A percentile compares a stretch with the other conserved stretches of the same genome.
Evolutionary conservation across 1,140 invertebrate genomes (phyloP).

Genomic region (Rhynchophorus ferrugineus): DNA sequence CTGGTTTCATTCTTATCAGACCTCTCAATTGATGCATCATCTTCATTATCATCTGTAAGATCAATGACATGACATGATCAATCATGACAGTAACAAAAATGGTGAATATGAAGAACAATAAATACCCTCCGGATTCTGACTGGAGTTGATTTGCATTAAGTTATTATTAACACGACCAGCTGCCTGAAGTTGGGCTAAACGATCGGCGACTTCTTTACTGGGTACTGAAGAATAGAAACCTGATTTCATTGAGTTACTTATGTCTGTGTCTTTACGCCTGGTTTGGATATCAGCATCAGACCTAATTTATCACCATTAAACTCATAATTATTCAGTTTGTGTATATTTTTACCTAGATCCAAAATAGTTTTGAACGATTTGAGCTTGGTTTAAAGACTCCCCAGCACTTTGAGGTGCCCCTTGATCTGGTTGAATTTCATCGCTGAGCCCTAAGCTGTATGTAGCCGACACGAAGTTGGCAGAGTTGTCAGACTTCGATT

Average conservation of each 20-base stretch:
- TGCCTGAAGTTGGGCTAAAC: conserved; percentile 45
- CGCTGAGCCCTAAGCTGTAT: conserved; percentile 16
- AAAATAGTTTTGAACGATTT: conserved; percentile 32
- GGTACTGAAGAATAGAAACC: conserved; percentile 45
- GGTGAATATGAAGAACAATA: no score
- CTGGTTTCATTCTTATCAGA: not conserved
- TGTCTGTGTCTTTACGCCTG: conserved; percentile 14
- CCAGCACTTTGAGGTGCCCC: conserved; percentile 2
- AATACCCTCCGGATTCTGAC: no score
- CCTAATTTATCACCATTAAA: no score
- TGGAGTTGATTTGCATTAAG: conserved; percentile 21
- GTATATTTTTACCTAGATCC: conserved; percentile 23
- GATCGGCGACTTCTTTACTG: conserved; percentile 46
- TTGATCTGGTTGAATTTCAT: conserved; percentile 6
- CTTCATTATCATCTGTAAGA: not conserved
- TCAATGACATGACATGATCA: no score
- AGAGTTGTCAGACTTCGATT: conserved; percentile 12
- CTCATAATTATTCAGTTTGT: no score
- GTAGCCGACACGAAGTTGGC: conserved; percentile 16
- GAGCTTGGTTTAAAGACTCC: conserved; percentile 24
- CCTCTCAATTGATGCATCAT: not conserved
- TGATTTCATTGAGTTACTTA: conserved; percentile 2
- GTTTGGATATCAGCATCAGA: conserved; percentile 27
- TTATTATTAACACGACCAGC: conserved; percentile 42
- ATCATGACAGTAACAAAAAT: no score